These are phyloP conservation scores for Pristionchus fissidentatus DNA, from an alignment of 2,888 invertebrate genomes.

Conservation along the genomic window DNA sequence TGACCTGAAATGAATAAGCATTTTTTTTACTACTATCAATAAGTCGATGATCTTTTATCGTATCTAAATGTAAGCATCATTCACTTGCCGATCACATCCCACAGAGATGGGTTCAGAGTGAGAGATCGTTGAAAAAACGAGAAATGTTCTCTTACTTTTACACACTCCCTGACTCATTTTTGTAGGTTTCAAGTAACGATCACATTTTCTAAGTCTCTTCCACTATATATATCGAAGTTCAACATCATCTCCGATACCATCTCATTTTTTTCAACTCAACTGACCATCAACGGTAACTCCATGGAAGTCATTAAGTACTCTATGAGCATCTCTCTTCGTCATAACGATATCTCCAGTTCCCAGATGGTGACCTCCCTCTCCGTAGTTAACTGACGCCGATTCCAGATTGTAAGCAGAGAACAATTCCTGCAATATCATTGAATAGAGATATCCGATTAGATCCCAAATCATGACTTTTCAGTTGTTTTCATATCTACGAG, in stretches of 20 bases:
- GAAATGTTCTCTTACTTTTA: neutral
- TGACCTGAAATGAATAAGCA: constrained; percentile 14
- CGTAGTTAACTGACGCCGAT: constrained; percentile 60
- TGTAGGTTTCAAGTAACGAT: neutral
- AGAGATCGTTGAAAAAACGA: neutral
- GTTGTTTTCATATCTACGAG: no score
- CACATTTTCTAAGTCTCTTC: neutral
- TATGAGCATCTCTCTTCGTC: constrained; percentile 58
- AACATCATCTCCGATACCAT: neutral
- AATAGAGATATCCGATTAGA: neutral
- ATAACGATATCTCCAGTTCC: constrained; percentile 63
- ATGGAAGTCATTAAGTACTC: constrained; percentile 55
- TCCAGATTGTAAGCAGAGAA: constrained; percentile 58
- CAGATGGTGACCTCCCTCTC: constrained; percentile 60
- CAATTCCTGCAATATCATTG: constrained; percentile 55
- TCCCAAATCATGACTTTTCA: no score
- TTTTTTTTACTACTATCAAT: no score
- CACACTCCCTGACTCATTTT: neutral
- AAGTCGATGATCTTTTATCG: no score
- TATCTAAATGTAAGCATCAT: no score
- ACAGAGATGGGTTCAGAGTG: no score
- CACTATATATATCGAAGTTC: neutral
- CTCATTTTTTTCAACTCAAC: constrained; percentile 8
- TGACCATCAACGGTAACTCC: constrained; percentile 60
- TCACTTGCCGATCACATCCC: no score